phyloP scores from a whole-genome alignment of 2,888 invertebrate genomes.

The Chironomus riparius region DNA sequence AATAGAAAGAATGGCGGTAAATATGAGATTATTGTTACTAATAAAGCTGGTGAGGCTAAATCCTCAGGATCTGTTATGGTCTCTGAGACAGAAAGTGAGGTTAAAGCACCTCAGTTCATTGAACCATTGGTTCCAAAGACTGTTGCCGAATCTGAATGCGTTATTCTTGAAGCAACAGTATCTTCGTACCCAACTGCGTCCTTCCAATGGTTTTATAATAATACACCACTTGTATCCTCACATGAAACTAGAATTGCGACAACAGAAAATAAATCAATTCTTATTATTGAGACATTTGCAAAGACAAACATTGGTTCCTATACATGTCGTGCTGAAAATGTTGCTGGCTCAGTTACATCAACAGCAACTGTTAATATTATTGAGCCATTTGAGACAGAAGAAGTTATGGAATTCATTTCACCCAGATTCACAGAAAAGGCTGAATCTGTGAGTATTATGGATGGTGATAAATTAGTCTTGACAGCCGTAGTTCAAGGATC shows the following conservation, averaged over 20 bases:
- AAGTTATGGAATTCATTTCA: slow-evolving; percentile 53
- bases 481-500: slow-evolving; percentile 64
- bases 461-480: slow-evolving; percentile 74
- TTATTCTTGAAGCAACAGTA: slow-evolving; percentile 68
- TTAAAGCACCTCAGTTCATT: slow-evolving; percentile 63
- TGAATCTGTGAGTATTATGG: slow-evolving; percentile 70
- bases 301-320: slow-evolving; percentile 64
- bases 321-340: slow-evolving; percentile 84
- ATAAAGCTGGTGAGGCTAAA: slow-evolving; percentile 66
- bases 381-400: slow-evolving; percentile 46
- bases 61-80: slow-evolving; percentile 77
- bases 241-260: slow-evolving; percentile 63
- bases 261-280: slow-evolving; percentile 64
- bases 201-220: slow-evolving; percentile 79
- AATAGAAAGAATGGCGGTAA: slow-evolving; percentile 73
- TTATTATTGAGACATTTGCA: slow-evolving; percentile 63
- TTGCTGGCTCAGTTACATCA: slow-evolving; percentile 79
- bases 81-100: slow-evolving; percentile 48
- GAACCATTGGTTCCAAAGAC: slow-evolving; percentile 60
- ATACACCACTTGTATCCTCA: slow-evolving; percentile 59
- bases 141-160: slow-evolving; percentile 63
- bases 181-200: slow-evolving; percentile 69
- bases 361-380: slow-evolving; percentile 62
- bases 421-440: slow-evolving; percentile 71
- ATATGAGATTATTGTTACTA: slow-evolving; percentile 77